phyloP scores from a whole-genome alignment of 2,888 invertebrate genomes.

The Dynastes grantii region DNA sequence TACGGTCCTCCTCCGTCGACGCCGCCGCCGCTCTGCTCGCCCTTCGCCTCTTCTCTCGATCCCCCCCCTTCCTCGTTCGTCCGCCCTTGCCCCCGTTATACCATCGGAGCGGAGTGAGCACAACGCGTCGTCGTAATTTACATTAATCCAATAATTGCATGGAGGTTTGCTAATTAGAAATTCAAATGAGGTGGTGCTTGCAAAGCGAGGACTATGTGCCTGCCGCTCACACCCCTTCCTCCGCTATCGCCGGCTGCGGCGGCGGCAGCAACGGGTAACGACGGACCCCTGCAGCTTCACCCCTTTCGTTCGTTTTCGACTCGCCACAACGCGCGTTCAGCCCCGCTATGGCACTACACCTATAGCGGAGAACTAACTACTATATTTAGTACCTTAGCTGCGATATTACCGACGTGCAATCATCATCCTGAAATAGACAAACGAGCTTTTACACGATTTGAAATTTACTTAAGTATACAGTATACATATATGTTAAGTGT shows the following conservation, averaged over 20 bases:
- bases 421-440: background rate
- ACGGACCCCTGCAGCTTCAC: slow-evolving; percentile 60
- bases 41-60: background rate
- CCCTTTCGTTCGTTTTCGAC: slow-evolving; percentile 58
- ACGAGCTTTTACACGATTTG: slow-evolving; percentile 51
- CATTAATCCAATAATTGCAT: slow-evolving; percentile 95
- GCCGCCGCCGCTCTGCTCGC: slow-evolving; percentile 63
- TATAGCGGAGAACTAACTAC: background rate
- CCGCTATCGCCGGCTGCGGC: slow-evolving; percentile 48
- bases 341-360: slow-evolving; percentile 20
- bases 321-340: slow-evolving; percentile 45
- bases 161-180: slow-evolving; percentile 94
- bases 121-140: slow-evolving; percentile 88
- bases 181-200: slow-evolving; percentile 90
- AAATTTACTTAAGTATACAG: slow-evolving; percentile 56
- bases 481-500: slow-evolving; percentile 53
- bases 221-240: slow-evolving; percentile 57
- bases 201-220: slow-evolving; percentile 71
- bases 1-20: slow-evolving; percentile 54
- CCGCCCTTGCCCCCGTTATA: background rate
- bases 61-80: background rate
- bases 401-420: slow-evolving; percentile 41
- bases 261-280: slow-evolving; percentile 16
- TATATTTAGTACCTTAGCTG: slow-evolving; percentile 44
- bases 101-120: slow-evolving; percentile 64